Evolutionary conservation across 2,797 vertebrate species (phyloP).

Genomic region (Cirrhinus mrigala): DNA sequence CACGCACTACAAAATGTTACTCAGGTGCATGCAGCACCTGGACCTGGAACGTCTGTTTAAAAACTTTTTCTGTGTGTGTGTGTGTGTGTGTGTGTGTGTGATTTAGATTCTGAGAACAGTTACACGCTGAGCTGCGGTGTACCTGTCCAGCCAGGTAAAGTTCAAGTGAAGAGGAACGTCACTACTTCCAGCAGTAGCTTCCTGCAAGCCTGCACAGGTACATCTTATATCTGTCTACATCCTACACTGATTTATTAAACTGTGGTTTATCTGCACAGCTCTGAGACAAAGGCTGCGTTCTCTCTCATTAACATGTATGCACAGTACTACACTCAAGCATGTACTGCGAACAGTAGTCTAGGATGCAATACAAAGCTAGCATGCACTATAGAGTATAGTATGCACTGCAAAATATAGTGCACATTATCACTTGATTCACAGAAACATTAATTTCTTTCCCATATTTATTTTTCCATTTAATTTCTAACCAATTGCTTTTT

Average conservation of each 20-base stretch:
- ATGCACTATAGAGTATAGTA: not conserved
- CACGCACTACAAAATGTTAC: constrained; percentile 19
- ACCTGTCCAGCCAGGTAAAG: constrained; percentile 82
- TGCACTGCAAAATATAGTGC: not conserved
- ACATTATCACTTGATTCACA: not conserved
- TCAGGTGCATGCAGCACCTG: constrained; percentile 40
- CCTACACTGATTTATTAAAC: not conserved
- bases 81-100: constrained; percentile 52
- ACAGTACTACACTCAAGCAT: not conserved
- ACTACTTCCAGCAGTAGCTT: constrained; percentile 64
- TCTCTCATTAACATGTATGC: not conserved
- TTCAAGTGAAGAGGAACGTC: constrained; percentile 77
- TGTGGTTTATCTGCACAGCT: not conserved
- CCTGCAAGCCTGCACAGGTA: constrained; percentile 83
- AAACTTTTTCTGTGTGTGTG: constrained; percentile 29
- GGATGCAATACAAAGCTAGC: not conserved
- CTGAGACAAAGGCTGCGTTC: not conserved
- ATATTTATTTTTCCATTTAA: not conserved
- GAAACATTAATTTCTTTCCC: not conserved
- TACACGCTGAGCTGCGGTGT: constrained; percentile 91
- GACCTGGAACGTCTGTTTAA: constrained; percentile 8
- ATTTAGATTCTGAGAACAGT: constrained; percentile 91
- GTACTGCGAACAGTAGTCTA: not conserved
- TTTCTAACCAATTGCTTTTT: not conserved
- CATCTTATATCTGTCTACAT: not conserved